These are phyloP conservation scores for Musca vetustissima DNA, from an alignment of 1,140 invertebrate genomes.

Conservation along the genomic window DNA sequence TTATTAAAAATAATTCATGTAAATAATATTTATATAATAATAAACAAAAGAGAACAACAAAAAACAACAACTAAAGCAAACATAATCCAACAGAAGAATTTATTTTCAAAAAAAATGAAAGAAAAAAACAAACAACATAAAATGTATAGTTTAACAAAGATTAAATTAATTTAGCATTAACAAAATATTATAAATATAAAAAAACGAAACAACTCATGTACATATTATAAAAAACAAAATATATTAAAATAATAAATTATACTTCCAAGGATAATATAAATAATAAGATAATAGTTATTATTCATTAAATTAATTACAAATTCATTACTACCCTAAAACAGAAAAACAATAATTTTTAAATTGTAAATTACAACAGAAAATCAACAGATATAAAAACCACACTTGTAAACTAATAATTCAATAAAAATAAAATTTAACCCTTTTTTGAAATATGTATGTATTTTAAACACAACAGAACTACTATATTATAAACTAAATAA, in stretches of 20 bases:
- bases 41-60: not conserved
- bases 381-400: not conserved
- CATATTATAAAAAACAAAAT: too few species aligned
- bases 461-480: not conserved
- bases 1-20: not conserved
- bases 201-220: too few species aligned
- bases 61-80: conserved; percentile 5
- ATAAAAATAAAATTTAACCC: not conserved
- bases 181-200: conserved; percentile 17
- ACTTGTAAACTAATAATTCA: not conserved
- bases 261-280: too few species aligned
- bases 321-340: too few species aligned
- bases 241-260: too few species aligned
- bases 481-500: not conserved
- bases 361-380: too few species aligned
- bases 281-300: too few species aligned
- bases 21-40: conserved; percentile 3
- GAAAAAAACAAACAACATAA: too few species aligned
- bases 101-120: not conserved
- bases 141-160: not conserved
- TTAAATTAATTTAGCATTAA: not conserved
- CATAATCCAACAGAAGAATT: not conserved
- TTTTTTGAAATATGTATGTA: conserved; percentile 6
- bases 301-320: too few species aligned
- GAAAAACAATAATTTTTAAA: too few species aligned